phyloP scores from a whole-genome alignment of 1,140 invertebrate genomes.

The Oedothorax gibbosus region DNA sequence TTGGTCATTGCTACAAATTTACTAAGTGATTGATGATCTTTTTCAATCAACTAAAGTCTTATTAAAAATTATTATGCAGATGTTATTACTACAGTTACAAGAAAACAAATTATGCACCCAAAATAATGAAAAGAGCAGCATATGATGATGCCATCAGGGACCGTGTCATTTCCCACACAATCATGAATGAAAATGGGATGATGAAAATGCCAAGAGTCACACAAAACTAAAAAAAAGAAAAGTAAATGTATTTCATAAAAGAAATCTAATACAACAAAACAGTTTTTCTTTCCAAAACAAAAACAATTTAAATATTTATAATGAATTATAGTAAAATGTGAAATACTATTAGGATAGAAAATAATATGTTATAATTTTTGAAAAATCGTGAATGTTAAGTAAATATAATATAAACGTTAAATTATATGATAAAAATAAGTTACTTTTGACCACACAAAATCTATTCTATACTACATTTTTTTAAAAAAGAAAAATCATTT shows the following conservation, averaged over 20 bases:
- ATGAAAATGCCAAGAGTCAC: conserved; percentile 87
- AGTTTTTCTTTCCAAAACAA: too few relatives aligned
- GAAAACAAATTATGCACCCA: conserved; percentile 76
- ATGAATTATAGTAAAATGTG: conserved; percentile 60
- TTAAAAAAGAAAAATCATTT: too few relatives aligned
- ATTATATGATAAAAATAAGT: too few relatives aligned
- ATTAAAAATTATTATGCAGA: too few relatives aligned
- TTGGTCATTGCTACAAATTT: too few relatives aligned
- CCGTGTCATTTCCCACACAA: conserved; percentile 88
- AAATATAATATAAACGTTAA: too few relatives aligned
- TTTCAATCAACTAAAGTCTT: too few relatives aligned
- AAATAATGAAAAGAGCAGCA: conserved; percentile 83
- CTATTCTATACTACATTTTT: too few relatives aligned
- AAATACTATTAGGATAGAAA: not conserved
- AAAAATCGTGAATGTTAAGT: not conserved
- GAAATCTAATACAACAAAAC: too few relatives aligned
- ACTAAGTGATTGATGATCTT: too few relatives aligned
- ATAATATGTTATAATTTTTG: conserved; percentile 1
- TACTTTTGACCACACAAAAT: too few relatives aligned
- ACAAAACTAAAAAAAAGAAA: conserved; percentile 82
- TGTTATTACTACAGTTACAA: too few relatives aligned
- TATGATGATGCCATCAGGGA: conserved; percentile 82
- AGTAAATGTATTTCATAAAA: not conserved
- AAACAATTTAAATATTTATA: not conserved
- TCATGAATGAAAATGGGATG: conserved; percentile 87